phyloP scores from a whole-genome alignment of 2,113 vertebrate species.

The Pycnonotus jocosus region DNA sequence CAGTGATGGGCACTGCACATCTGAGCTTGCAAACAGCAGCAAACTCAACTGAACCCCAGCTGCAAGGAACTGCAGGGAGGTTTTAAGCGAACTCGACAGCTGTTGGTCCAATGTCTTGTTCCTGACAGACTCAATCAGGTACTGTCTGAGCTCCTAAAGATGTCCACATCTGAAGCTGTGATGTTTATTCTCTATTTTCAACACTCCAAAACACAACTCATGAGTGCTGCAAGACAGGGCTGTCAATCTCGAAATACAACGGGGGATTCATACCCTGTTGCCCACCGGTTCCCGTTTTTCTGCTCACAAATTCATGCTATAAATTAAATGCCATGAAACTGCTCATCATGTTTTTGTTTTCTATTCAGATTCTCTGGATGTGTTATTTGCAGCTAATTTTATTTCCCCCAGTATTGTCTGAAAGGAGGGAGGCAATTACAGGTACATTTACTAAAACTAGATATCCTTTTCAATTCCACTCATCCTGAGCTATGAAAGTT shows the following conservation, averaged over 20 bases:
- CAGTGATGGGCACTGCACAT: background rate
- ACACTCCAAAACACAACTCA: background rate
- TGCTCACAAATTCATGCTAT: background rate
- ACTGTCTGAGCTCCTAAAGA: background rate
- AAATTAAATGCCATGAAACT: conserved; percentile 27
- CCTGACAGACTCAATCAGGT: background rate
- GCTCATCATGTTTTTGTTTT: background rate
- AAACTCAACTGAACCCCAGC: background rate
- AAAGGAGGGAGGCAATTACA: background rate
- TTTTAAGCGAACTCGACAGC: background rate
- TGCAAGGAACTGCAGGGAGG: background rate
- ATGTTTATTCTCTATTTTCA: background rate
- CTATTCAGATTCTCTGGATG: background rate
- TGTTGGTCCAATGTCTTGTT: background rate
- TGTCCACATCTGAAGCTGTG: background rate
- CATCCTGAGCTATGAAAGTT: background rate
- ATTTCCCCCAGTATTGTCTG: background rate
- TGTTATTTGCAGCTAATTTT: background rate
- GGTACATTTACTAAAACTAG: background rate
- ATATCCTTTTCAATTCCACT: background rate
- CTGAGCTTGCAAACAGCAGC: background rate
- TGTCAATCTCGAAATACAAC: background rate
- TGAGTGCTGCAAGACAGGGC: background rate
- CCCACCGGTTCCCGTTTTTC: background rate
- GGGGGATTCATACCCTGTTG: background rate